Evolutionary conservation across 2,113 vertebrate genomes (phyloP).

Genomic region (Thamnophis sirtalis): DNA sequence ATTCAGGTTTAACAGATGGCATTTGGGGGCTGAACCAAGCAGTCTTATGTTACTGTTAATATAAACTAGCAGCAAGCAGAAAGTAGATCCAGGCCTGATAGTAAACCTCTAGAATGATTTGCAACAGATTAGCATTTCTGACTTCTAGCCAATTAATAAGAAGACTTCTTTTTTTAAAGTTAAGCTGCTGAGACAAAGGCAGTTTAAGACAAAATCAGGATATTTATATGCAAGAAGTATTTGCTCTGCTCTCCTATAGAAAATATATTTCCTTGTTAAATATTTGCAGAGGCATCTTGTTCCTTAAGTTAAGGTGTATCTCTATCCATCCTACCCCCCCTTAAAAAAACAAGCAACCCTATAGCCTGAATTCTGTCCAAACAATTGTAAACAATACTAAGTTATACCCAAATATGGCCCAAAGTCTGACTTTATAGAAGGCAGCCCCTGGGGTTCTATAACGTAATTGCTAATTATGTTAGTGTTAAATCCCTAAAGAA

Average conservation of each 20-base stretch:
- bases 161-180: neutral
- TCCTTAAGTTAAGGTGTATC: neutral
- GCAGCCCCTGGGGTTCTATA: neutral
- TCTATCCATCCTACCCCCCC: neutral
- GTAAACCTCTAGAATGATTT: neutral
- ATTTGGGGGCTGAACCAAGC: neutral
- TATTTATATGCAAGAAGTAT: neutral
- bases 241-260: neutral
- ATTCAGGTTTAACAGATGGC: neutral
- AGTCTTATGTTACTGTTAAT: neutral
- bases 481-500: neutral
- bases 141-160: neutral
- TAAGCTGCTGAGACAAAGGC: neutral
- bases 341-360: neutral
- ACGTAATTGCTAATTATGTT: neutral
- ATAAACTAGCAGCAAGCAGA: neutral
- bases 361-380: neutral
- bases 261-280: neutral
- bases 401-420: neutral
- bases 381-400: neutral
- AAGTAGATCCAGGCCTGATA: neutral
- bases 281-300: neutral
- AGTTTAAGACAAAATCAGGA: neutral
- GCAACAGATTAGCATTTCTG: neutral
- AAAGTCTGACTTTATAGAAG: neutral